Evolutionary conservation across 2,888 invertebrate genomes (phyloP).

Genomic region (Tipula unca): DNA sequence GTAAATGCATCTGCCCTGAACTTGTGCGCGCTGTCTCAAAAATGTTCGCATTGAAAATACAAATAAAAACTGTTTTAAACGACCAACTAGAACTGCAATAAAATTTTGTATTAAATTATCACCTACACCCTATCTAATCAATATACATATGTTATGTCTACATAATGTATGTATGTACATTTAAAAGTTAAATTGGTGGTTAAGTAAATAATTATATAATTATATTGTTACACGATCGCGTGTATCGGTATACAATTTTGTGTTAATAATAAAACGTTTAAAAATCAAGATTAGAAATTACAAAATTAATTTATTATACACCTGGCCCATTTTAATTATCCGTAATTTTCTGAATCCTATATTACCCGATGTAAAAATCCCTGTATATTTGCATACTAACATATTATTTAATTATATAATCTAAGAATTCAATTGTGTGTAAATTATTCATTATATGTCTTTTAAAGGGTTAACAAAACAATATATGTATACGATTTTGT

Average conservation of each 20-base stretch:
- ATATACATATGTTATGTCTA: background rate
- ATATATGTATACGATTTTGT: too few relatives aligned
- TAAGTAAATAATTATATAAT: background rate
- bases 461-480: background rate
- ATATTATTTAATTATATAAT: background rate
- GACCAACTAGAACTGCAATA: background rate
- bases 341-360: background rate
- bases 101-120: background rate
- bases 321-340: background rate
- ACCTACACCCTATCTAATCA: background rate
- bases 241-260: background rate
- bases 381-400: background rate
- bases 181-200: background rate
- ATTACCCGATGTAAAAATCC: background rate
- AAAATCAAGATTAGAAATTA: background rate
- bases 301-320: background rate
- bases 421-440: background rate
- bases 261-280: background rate
- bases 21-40: background rate
- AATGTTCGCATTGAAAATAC: background rate
- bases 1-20: background rate
- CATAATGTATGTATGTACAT: background rate
- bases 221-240: background rate
- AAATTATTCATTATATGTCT: background rate
- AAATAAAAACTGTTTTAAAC: background rate